Evolutionary conservation across 2,113 vertebrate species (phyloP).

Genomic region (Podocnemis expansa): DNA sequence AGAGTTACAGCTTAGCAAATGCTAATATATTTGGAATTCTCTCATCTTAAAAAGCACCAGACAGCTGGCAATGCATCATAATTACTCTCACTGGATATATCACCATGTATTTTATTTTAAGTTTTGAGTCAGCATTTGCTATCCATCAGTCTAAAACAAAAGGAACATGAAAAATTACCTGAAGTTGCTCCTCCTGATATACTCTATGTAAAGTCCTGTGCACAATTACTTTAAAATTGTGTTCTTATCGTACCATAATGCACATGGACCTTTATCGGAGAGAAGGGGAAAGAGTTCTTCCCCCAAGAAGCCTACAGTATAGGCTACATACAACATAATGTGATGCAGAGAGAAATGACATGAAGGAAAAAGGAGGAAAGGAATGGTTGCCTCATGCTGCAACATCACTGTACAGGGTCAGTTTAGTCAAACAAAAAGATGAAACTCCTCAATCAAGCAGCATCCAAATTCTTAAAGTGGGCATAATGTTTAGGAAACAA

Average conservation of each 20-base stretch:
- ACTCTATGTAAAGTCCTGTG: background rate
- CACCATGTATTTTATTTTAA: background rate
- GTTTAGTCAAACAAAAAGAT: background rate
- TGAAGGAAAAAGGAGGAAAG: constrained; percentile 8
- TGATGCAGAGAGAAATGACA: background rate
- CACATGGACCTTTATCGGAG: background rate
- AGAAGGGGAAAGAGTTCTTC: background rate
- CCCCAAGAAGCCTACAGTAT: background rate
- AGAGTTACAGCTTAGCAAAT: constrained; percentile 2
- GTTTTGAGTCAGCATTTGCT: background rate
- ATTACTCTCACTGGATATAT: background rate
- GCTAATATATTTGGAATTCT: background rate
- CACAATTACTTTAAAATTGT: background rate
- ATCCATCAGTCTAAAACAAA: background rate
- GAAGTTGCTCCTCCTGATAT: background rate
- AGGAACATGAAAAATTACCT: background rate
- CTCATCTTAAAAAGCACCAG: background rate
- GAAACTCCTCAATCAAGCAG: background rate
- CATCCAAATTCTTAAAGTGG: background rate
- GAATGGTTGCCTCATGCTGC: background rate
- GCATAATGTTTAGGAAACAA: background rate
- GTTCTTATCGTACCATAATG: background rate
- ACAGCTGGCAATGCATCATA: background rate
- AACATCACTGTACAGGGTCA: background rate
- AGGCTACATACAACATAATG: constrained; percentile 1